phyloP scores from a whole-genome alignment of 2,113 vertebrate species.

The Nibea coibor region DNA sequence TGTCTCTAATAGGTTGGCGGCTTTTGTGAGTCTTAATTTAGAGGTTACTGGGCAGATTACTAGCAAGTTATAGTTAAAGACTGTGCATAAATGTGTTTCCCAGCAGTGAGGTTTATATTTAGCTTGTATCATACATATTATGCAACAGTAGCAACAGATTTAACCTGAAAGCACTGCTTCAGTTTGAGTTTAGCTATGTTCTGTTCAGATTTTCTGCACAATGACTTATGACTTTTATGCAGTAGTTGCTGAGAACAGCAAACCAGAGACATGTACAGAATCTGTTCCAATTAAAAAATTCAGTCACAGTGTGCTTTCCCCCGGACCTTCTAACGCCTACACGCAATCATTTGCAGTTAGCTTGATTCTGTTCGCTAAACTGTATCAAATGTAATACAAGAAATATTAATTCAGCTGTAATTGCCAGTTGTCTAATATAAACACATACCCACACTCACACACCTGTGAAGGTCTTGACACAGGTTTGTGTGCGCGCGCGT shows the following conservation, averaged over 20 bases:
- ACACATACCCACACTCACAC: conserved; percentile 6
- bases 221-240: conserved; percentile 1
- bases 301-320: neutral
- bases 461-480: conserved; percentile 20
- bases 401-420: conserved; percentile 7
- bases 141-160: conserved; percentile 1
- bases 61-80: neutral
- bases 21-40: neutral
- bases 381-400: conserved; percentile 15
- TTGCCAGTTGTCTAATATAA: neutral
- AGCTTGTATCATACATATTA: neutral
- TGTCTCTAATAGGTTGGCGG: neutral
- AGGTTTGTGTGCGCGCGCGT: conserved; percentile 16
- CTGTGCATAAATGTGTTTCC: neutral
- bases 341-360: conserved; percentile 8
- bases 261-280: neutral
- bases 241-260: neutral
- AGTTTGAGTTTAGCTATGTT: neutral
- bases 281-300: neutral
- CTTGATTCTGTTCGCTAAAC: conserved; percentile 15
- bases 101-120: neutral
- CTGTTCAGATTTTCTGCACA: neutral
- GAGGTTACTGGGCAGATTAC: neutral
- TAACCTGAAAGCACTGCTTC: neutral
- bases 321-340: neutral